These are phyloP conservation scores for Rissa tridactyla DNA, from an alignment of 2,113 vertebrate species.

Conservation along the genomic window DNA sequence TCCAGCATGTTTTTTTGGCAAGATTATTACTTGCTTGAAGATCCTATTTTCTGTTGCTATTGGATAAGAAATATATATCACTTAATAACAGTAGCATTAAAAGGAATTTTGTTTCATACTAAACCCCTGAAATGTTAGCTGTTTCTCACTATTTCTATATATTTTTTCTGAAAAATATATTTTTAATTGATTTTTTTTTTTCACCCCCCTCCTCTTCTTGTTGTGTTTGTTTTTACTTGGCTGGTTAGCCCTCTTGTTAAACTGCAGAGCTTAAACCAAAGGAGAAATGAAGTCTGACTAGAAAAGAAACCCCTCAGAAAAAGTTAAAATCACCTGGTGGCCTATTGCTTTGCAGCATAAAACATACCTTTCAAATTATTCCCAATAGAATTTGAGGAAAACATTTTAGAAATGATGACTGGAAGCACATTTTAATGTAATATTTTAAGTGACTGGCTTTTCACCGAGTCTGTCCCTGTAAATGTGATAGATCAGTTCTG, in stretches of 20 bases:
- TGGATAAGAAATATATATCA: neutral
- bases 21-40: neutral
- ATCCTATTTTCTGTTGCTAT: neutral
- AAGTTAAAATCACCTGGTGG: neutral
- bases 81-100: neutral
- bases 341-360: neutral
- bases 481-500: constrained; percentile 28
- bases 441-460: constrained; percentile 35
- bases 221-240: neutral
- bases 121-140: neutral
- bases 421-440: constrained; percentile 8
- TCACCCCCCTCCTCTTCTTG: neutral
- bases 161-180: neutral
- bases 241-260: neutral
- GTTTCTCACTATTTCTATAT: neutral
- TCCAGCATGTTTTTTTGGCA: neutral
- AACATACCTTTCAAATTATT: neutral
- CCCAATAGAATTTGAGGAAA: constrained; percentile 6
- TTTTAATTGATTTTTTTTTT: neutral
- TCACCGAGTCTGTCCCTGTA: constrained; percentile 8
- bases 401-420: neutral
- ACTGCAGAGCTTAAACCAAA: neutral
- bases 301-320: neutral
- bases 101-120: neutral
- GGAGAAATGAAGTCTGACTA: neutral